Percentiles rank a stretch among this genome's conserved stretches.
Evolutionary conservation across 2,888 invertebrate genomes (phyloP).

Genomic region (Tanytarsus gracilentus): DNA sequence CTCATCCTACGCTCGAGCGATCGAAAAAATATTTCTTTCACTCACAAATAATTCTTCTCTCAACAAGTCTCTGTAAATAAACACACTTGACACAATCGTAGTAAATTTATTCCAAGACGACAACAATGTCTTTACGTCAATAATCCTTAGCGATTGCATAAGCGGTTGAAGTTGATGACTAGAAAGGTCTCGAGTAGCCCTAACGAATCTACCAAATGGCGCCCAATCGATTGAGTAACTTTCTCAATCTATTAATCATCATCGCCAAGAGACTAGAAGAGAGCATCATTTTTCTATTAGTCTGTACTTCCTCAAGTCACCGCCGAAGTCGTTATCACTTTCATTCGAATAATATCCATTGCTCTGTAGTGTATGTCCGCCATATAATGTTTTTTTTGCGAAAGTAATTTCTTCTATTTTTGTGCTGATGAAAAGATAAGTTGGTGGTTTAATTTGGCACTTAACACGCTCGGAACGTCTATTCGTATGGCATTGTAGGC

Average conservation of each 20-base stretch:
- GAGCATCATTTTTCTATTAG: not conserved
- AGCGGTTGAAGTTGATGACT: too few relatives aligned
- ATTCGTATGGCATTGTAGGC: not conserved
- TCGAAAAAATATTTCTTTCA: not conserved
- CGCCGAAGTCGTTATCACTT: not conserved
- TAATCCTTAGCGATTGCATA: too few relatives aligned
- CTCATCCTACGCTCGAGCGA: too few relatives aligned
- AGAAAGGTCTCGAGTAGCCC: too few relatives aligned
- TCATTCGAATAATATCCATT: not conserved
- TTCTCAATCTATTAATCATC: conserved; percentile 6
- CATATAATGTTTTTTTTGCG: conserved; percentile 3
- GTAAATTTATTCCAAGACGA: too few relatives aligned
- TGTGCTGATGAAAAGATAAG: not conserved
- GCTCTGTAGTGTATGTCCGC: not conserved
- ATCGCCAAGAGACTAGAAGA: not conserved
- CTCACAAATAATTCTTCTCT: too few relatives aligned
- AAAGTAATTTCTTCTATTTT: not conserved
- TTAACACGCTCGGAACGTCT: too few relatives aligned
- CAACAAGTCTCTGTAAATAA: too few relatives aligned
- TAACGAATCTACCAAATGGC: too few relatives aligned
- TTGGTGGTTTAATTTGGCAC: not conserved
- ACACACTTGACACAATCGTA: too few relatives aligned
- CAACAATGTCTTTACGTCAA: too few relatives aligned
- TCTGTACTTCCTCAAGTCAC: not conserved
- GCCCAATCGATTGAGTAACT: conserved; percentile 8